Percentiles rank a stretch among this genome's conserved stretches.
Conservation (phyloP, 2,797 vertebrate species). For the Anguilla anguilla region DNA sequence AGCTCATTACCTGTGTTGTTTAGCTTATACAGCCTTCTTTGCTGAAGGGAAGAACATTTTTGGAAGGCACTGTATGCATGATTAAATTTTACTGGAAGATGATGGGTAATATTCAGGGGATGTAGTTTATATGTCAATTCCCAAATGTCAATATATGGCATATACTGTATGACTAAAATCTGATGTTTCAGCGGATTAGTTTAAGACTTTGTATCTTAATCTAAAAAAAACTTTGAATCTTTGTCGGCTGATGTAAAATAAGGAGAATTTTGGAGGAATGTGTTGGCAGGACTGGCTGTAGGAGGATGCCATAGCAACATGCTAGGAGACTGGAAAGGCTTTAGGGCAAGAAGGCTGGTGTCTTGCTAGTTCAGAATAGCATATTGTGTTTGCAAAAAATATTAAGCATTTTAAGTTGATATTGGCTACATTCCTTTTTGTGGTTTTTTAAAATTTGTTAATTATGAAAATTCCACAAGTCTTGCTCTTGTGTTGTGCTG, state of each 20-base stretch:
- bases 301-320: neutral
- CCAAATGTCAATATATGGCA: neutral
- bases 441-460: neutral
- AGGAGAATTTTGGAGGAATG: neutral
- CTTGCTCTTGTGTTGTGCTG: neutral
- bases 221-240: neutral
- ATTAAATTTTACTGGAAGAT: too few species aligned
- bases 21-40: too few species aligned
- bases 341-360: neutral
- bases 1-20: too few species aligned
- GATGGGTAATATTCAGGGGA: too few species aligned
- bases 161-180: neutral
- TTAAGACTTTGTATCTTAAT: neutral
- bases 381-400: neutral
- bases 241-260: neutral
- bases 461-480: neutral
- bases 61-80: too few species aligned
- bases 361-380: neutral
- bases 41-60: too few species aligned
- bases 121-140: too few species aligned
- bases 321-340: constrained; percentile 12
- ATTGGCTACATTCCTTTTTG: neutral
- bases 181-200: neutral
- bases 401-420: neutral
- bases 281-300: neutral